A percentile compares a stretch with the other conserved stretches of the same genome.
These are phyloP conservation scores for Lasioglossum villosulum DNA, from an alignment of 2,888 invertebrate genomes.

Conservation along the genomic window DNA sequence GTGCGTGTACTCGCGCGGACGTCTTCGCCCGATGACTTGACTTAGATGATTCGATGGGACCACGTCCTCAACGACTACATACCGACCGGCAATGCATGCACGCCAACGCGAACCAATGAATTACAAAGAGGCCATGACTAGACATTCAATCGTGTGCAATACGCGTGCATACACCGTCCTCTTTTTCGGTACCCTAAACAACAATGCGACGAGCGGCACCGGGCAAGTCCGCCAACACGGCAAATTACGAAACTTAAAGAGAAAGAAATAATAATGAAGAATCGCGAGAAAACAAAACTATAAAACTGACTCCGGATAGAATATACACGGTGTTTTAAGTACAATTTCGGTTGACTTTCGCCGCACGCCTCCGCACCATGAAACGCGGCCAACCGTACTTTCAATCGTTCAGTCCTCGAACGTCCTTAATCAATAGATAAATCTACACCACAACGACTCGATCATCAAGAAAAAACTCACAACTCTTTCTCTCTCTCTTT, in stretches of 20 bases:
- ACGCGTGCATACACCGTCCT: conserved; percentile 53
- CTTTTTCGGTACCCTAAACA: conserved; percentile 82
- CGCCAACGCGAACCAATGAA: conserved; percentile 78
- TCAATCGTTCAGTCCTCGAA: conserved; percentile 71
- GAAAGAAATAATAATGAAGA: background rate
- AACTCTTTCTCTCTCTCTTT: conserved; percentile 4
- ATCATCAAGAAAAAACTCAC: conserved; percentile 49
- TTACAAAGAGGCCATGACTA: conserved; percentile 84
- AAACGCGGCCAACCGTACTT: conserved; percentile 74
- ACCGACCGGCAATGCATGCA: conserved; percentile 1
- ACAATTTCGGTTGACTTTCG: background rate
- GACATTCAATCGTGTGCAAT: conserved; percentile 82
- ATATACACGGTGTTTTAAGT: background rate
- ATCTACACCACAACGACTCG: conserved; percentile 27
- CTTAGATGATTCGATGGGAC: conserved; percentile 25
- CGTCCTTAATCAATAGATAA: conserved; percentile 17
- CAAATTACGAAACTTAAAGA: conserved; percentile 53
- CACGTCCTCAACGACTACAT: conserved; percentile 13
- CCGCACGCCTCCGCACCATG: conserved; percentile 11
- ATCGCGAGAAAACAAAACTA: background rate
- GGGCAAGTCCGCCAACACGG: conserved; percentile 81
- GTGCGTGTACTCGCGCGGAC: conserved; percentile 7
- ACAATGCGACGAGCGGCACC: conserved; percentile 84
- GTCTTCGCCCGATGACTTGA: conserved; percentile 41
- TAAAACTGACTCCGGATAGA: background rate